These are phyloP conservation scores for Columba janthina DNA, from an alignment of 2,113 vertebrate species.

Conservation along the genomic window DNA sequence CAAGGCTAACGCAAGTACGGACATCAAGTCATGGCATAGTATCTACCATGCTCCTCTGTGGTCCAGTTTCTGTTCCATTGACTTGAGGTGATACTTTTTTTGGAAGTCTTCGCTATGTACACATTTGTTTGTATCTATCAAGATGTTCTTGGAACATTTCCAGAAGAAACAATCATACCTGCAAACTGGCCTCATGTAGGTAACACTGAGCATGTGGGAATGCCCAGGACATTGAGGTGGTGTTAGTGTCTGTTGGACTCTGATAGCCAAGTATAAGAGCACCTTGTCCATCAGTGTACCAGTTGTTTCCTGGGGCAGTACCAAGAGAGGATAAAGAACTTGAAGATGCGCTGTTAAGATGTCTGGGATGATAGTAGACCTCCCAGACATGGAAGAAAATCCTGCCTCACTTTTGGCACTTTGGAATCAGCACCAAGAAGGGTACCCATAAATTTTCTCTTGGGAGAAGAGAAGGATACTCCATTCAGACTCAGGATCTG, in stretches of 20 bases:
- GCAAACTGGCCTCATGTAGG: constrained; percentile 32
- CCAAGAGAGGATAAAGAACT: constrained; percentile 62
- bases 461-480: constrained; percentile 67
- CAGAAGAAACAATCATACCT: constrained; percentile 47
- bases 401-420: constrained; percentile 64
- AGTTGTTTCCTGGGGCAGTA: constrained; percentile 56
- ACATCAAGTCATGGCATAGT: constrained; percentile 51
- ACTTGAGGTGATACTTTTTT: constrained; percentile 32
- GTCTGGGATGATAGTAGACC: constrained; percentile 56
- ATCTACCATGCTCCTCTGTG: constrained; percentile 32
- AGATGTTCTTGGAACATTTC: constrained; percentile 60
- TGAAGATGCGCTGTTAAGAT: constrained; percentile 41
- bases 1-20: constrained; percentile 42
- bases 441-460: constrained; percentile 58
- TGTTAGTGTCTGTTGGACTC: constrained; percentile 57
- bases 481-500: constrained; percentile 67
- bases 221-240: constrained; percentile 53
- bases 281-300: constrained; percentile 42
- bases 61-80: constrained; percentile 46
- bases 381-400: constrained; percentile 60
- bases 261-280: constrained; percentile 56
- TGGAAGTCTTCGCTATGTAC: constrained; percentile 35
- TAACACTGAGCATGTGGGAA: constrained; percentile 49
- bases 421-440: constrained; percentile 60
- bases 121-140: constrained; percentile 36